These are phyloP conservation scores for Pterostichus madidus DNA, from an alignment of 2,888 invertebrate species.

Conservation along the genomic window DNA sequence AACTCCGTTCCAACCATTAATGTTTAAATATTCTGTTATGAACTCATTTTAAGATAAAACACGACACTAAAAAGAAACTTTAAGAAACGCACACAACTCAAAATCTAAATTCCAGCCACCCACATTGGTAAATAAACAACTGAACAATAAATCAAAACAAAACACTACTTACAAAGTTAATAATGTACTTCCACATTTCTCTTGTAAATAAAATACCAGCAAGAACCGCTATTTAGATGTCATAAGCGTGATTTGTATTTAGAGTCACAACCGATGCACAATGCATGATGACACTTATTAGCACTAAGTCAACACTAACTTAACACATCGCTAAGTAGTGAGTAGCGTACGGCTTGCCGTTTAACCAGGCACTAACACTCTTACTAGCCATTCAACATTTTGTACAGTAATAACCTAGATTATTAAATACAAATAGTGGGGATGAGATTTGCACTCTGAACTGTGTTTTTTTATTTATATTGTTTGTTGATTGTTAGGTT, in stretches of 20 bases:
- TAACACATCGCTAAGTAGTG: conserved; percentile 32
- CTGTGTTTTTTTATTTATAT: conserved; percentile 54
- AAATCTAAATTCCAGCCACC: background rate
- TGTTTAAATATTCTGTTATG: too few relatives aligned
- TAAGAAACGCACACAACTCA: background rate
- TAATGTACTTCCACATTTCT: conserved; percentile 49
- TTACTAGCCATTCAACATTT: conserved; percentile 49
- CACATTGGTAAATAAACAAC: background rate
- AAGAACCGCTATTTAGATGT: background rate
- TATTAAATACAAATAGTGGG: conserved; percentile 54
- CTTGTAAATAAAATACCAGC: background rate
- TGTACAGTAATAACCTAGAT: conserved; percentile 62
- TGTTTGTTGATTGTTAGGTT: conserved; percentile 20
- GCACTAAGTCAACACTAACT: background rate
- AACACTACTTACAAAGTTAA: conserved; percentile 48
- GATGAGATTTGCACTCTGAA: conserved; percentile 30
- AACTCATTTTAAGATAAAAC: too few relatives aligned
- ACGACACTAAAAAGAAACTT: background rate
- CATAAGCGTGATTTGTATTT: background rate
- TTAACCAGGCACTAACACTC: conserved; percentile 39
- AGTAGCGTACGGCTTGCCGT: conserved; percentile 5
- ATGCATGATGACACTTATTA: conserved; percentile 25
- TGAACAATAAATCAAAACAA: background rate
- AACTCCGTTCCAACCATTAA: too few relatives aligned
- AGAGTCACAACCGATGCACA: conserved; percentile 7